These are phyloP conservation scores for Oreochromis niloticus DNA, from an alignment of 2,113 vertebrate genomes.

Conservation along the genomic window DNA sequence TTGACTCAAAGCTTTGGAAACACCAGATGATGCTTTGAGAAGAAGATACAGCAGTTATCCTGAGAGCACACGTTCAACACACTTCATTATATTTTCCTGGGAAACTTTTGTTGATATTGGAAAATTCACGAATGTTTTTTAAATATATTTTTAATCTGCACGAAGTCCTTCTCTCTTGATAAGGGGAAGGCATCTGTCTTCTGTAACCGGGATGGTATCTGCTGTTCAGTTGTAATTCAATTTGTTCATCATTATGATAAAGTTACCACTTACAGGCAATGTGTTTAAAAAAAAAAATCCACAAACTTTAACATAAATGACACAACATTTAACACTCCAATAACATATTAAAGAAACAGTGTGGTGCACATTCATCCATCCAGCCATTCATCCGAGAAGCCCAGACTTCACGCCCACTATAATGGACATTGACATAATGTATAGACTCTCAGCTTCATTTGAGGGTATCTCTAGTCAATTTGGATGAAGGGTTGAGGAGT, in stretches of 20 bases:
- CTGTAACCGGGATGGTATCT: neutral
- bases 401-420: neutral
- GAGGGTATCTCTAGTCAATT: neutral
- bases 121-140: neutral
- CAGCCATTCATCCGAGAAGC: accelerated
- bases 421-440: accelerated
- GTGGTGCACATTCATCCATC: neutral
- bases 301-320: neutral
- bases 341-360: neutral
- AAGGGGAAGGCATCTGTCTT: neutral
- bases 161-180: neutral
- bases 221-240: neutral
- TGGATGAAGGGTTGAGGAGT: neutral
- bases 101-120: neutral
- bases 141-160: neutral
- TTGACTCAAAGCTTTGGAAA: neutral
- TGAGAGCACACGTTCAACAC: neutral
- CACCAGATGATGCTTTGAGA: neutral
- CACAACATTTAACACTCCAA: neutral
- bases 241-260: neutral
- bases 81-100: neutral
- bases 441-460: neutral
- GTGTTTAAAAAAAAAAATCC: neutral
- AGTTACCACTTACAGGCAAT: neutral
- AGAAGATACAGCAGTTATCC: neutral